Evolutionary conservation across 35 echinoderm and acorn worm species (phyloP), one percentile per base, ranked within the genome.

Genomic region (Apostichopus parvimensis): DNA sequence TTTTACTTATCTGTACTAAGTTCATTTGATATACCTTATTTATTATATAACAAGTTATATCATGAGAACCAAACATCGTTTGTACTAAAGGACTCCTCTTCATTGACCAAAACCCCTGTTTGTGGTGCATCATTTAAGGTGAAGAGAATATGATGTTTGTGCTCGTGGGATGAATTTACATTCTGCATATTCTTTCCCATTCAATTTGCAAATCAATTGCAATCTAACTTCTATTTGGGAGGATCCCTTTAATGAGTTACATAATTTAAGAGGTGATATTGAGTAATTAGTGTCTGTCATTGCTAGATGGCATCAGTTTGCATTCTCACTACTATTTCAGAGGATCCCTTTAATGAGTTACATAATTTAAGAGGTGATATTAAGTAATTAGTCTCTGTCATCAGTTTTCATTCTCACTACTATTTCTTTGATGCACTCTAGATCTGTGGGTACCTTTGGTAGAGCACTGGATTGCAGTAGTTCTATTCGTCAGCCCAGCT

Each of bases 381-480:
- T 45, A 45, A 2, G 34, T 45, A 45, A 45, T 45, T 8, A 22
- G 34, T 78, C 0, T 24, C 17, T 45, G 20, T 62, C 66, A 8
- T 66, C 12, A 4, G 34, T 45, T 8, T 54, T 0, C 57, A 57
- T 61, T n/a, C 22, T 61, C 18, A 9, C 77, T 78, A 45, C 12
- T 66, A 20, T 26, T 87, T 87, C 59, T 82, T 92, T 52, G 61
- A 45, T 4, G 34, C 25, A 17, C 64, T 97, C 11, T 20, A 98
- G 94, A 87, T 95, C 96, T 88, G 96, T 98, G 11, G 96, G 96
- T 78, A 98, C 96, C 57, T 98, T 98, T 94, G 96, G 94, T 15
- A 93, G 96, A 80, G 94, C 93, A 6, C 55, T 98, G 17, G 96
- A 98, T 73, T 98, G 96, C 87, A 98, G 96, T 65, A 98, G 94